phyloP scores from a whole-genome alignment of 2,797 vertebrate genomes.

The Podargus strigoides region DNA sequence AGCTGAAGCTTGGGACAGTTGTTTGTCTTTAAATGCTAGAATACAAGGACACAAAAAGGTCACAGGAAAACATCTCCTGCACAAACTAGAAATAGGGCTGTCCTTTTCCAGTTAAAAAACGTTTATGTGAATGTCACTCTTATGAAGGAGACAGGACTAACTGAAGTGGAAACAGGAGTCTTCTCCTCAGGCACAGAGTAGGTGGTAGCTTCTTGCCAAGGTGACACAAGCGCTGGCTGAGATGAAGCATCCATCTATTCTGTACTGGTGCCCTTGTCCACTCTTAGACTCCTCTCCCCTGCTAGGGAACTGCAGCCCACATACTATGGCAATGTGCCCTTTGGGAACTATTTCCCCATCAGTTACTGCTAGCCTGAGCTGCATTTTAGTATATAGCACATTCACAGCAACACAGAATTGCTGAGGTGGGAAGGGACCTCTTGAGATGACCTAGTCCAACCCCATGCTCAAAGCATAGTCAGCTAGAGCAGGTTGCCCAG shows the following conservation, averaged over 20 bases:
- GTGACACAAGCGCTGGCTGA: background rate
- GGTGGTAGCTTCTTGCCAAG: slow-evolving; percentile 24
- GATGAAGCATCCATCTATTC: background rate
- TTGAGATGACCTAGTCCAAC: background rate
- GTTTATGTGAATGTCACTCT: slow-evolving; percentile 27
- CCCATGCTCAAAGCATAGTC: background rate
- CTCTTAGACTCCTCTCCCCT: background rate
- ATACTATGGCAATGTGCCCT: accelerated
- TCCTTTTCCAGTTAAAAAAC: slow-evolving; percentile 40
- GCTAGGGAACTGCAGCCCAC: background rate
- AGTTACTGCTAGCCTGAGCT: background rate
- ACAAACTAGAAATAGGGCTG: slow-evolving; percentile 27
- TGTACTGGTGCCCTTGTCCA: background rate
- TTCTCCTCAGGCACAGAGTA: slow-evolving; percentile 43
- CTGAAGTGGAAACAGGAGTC: slow-evolving; percentile 34
- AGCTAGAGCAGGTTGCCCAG: background rate
- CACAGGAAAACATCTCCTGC: slow-evolving; percentile 42
- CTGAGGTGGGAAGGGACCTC: background rate
- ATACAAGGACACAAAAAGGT: slow-evolving; percentile 25
- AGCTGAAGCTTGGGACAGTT: slow-evolving; percentile 30
- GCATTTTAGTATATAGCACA: background rate
- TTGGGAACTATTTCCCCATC: background rate
- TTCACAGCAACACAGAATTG: background rate
- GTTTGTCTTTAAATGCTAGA: slow-evolving; percentile 29
- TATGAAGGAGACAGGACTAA: slow-evolving; percentile 17